A percentile compares a stretch with the other conserved stretches of the same genome.
Evolutionary conservation across 2,888 invertebrate species (phyloP).

Genomic region (Drosophila emarginata): DNA sequence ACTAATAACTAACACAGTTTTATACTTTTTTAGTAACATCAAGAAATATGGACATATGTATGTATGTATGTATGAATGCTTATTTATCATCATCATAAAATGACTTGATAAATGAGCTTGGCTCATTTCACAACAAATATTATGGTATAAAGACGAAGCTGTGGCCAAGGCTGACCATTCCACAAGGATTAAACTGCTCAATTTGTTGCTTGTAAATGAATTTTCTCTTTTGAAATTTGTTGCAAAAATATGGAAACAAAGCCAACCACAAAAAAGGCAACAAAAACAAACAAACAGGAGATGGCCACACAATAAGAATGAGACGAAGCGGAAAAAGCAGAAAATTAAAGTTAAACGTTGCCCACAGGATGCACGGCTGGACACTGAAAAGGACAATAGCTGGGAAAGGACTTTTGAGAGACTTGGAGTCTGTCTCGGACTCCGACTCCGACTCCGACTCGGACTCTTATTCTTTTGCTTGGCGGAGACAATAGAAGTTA

Average conservation of each 20-base stretch:
- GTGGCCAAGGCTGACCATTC: not conserved
- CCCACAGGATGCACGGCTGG: constrained; percentile 72
- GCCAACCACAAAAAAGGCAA: constrained; percentile 27
- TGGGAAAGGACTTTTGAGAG: not conserved
- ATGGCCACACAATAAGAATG: constrained; percentile 73
- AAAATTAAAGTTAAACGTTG: constrained; percentile 81
- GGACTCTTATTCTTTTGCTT: not conserved
- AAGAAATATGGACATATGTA: too few species aligned
- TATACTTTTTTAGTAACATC: too few species aligned
- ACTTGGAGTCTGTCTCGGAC: not conserved
- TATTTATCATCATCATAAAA: constrained; percentile 34
- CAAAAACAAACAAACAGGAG: constrained; percentile 26
- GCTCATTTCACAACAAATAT: constrained; percentile 17
- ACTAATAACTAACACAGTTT: not conserved
- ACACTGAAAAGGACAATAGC: constrained; percentile 45
- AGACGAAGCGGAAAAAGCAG: constrained; percentile 81
- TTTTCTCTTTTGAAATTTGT: constrained; percentile 61
- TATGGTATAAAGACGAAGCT: not conserved
- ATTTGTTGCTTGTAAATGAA: constrained; percentile 63
- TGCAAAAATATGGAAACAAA: constrained; percentile 64
- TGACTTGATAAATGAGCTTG: constrained; percentile 45
- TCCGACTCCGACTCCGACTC: not conserved
- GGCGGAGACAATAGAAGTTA: constrained; percentile 69
- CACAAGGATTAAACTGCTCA: constrained; percentile 53
- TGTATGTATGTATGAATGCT: too few species aligned